Percentiles rank a stretch among this genome's conserved stretches.
phyloP scores from a whole-genome alignment of 2,888 invertebrate genomes.

The Sturmia bella region DNA sequence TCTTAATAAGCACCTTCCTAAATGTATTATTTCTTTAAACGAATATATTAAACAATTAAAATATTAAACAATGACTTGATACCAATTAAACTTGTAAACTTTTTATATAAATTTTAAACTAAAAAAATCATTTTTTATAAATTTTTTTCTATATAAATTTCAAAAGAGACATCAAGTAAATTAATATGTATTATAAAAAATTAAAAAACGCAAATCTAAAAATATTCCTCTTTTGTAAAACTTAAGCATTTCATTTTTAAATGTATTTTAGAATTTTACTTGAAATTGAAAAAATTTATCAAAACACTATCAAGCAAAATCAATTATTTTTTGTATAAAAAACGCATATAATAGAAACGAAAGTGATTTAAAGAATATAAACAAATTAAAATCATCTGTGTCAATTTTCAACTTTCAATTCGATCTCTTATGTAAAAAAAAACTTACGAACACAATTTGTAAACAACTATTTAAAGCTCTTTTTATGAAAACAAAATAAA shows the following conservation, averaged over 20 bases:
- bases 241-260: constrained; percentile 67
- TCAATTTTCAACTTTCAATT: constrained; percentile 66
- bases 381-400: constrained; percentile 53
- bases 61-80: constrained; percentile 47
- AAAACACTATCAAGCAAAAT: constrained; percentile 37
- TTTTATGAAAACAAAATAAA: constrained; percentile 15
- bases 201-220: constrained; percentile 53
- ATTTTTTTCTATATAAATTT: constrained; percentile 60
- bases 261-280: constrained; percentile 61
- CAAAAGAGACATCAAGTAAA: constrained; percentile 42
- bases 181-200: constrained; percentile 57
- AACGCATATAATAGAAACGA: constrained; percentile 23
- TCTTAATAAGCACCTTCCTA: constrained; percentile 54
- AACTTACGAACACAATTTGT: constrained; percentile 26
- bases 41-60: constrained; percentile 21
- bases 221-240: constrained; percentile 55
- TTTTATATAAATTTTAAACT: constrained; percentile 32
- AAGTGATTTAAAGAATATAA: constrained; percentile 43
- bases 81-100: constrained; percentile 41
- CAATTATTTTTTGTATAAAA: constrained; percentile 61
- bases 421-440: constrained; percentile 52
- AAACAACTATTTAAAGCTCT: constrained; percentile 42
- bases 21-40: constrained; percentile 27
- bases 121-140: constrained; percentile 55
- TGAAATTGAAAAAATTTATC: constrained; percentile 34